Evolutionary conservation across 2,113 vertebrate species (phyloP), one percentile per base, ranked within the genome.

Genomic region (Strigops habroptila): DNA sequence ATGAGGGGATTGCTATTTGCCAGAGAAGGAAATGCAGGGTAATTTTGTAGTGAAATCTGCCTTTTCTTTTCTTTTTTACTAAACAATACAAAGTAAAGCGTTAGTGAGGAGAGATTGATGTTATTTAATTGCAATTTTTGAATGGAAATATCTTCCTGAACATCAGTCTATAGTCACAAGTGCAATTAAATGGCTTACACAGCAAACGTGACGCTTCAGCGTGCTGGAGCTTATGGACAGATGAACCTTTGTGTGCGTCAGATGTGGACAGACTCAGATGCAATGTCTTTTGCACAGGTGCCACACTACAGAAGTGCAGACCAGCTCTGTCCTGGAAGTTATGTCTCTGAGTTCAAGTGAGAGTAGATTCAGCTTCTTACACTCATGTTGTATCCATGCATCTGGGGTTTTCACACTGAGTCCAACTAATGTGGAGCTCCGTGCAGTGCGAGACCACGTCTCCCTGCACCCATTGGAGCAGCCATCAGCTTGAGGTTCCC

Each of bases 221-320:
- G 2, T 13, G 37, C 39, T 25, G 63, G 43, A n/a, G 53, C 14
- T n/a, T 53, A 17, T 2, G n/a, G 63, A 15, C 5, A 3, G 30
- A 28, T 0, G 3, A 65, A 35, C 21, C 19, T 62, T 8, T 16
- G 60, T 6, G 1, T 3, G 24, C 0, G 0, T 63, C 8, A 14
- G 60, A 16, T 9, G 52, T 16, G 44, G 24, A n/a, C 21, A 10
- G 7, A 12, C 27, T 33, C 7, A 46, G 33, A 10, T 19, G 33
- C 22, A n/a, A n/a, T 13, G 24, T 70, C 30, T 48, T 23, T 22
- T 57, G 57, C 35, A 22, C 57, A 23, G 22, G 27, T 15, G 35
- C 27, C 18, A 10, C 6, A 12, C 43, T 37, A 17, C 19, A 6
- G 4, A 31, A 30, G 7, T 28, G 28, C 11, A 35, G 55, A 37